A percentile compares a stretch with the other conserved stretches of the same genome.
These are phyloP conservation scores for Drosophila athabasca DNA, from an alignment of 1,140 invertebrate species.

Conservation along the genomic window DNA sequence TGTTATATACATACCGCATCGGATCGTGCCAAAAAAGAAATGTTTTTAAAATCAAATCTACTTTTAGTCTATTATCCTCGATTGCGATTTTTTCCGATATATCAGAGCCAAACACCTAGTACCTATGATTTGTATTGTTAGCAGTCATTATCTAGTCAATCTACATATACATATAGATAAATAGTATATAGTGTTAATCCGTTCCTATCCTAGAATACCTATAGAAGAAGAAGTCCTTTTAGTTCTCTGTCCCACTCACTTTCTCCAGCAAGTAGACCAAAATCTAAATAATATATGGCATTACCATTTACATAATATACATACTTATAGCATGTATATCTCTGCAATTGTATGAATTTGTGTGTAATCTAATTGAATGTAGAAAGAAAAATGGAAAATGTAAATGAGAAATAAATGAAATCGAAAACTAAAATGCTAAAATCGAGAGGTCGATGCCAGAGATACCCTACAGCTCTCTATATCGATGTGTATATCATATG, in stretches of 20 bases:
- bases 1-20: slow-evolving; percentile 1
- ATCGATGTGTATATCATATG: slow-evolving; percentile 27
- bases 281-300: slow-evolving; percentile 14
- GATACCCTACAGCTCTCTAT: slow-evolving; percentile 7
- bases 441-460: background rate
- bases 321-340: slow-evolving; percentile 8
- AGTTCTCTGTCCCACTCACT: slow-evolving; percentile 19
- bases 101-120: slow-evolving; percentile 22
- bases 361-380: slow-evolving; percentile 44
- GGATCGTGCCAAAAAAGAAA: slow-evolving; percentile 52
- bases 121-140: slow-evolving; percentile 30
- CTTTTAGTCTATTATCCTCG: slow-evolving; percentile 62
- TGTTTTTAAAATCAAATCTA: slow-evolving; percentile 55
- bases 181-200: background rate
- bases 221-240: slow-evolving; percentile 19
- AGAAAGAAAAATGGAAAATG: slow-evolving; percentile 13
- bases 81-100: slow-evolving; percentile 44
- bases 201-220: slow-evolving; percentile 23
- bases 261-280: slow-evolving; percentile 34
- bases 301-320: slow-evolving; percentile 31
- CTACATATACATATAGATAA: background rate
- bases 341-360: slow-evolving; percentile 34
- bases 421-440: background rate
- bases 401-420: slow-evolving; percentile 16
- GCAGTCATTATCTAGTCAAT: slow-evolving; percentile 15